These are phyloP conservation scores for Ectobius pallidus DNA, from an alignment of 2,888 invertebrate genomes.

Conservation along the genomic window DNA sequence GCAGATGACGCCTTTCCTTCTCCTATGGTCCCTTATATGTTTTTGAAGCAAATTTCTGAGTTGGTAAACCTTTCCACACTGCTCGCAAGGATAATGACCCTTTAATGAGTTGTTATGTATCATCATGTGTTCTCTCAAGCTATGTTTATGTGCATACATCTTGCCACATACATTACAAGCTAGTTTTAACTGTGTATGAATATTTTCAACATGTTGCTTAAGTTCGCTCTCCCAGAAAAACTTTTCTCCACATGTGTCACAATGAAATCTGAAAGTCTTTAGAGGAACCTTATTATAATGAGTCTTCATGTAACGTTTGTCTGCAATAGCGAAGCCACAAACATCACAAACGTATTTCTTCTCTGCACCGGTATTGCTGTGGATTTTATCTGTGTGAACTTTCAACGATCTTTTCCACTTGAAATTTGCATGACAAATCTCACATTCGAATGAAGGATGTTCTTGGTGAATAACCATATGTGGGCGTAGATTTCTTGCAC, in stretches of 20 bases:
- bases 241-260: background rate
- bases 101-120: constrained; percentile 28
- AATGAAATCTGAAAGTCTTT: no score
- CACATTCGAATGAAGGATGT: no score
- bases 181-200: constrained; percentile 54
- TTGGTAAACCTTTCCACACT: background rate
- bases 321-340: no score
- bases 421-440: no score
- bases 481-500: background rate
- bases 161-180: constrained; percentile 41
- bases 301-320: no score
- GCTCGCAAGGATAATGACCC: constrained; percentile 29
- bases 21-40: constrained; percentile 23
- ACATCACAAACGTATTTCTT: no score
- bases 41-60: background rate
- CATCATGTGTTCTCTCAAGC: constrained; percentile 37
- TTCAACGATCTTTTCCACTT: no score
- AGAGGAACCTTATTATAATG: no score
- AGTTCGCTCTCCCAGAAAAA: background rate
- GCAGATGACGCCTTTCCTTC: constrained; percentile 33
- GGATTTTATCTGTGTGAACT: no score
- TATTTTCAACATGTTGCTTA: constrained; percentile 16
- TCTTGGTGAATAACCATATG: background rate
- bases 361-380: no score
- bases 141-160: constrained; percentile 52